A percentile compares a stretch with the other conserved stretches of the same genome.
Conservation (phyloP, 2,113 vertebrate species). For the Corythoichthys haematopterus region DNA sequence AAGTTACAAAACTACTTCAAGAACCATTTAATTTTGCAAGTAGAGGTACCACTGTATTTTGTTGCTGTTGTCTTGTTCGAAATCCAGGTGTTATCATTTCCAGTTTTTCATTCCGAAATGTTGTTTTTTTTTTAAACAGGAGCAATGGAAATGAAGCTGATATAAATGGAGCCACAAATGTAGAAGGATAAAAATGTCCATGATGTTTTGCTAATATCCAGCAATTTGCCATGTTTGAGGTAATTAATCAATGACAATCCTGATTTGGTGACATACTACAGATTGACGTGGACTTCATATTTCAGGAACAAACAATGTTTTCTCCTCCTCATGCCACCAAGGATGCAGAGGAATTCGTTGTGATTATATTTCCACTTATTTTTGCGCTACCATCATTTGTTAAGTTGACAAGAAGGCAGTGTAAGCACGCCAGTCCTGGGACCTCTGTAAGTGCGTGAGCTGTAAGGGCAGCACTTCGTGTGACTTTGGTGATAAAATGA, state of each 20-base stretch:
- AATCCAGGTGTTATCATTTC: too few relatives aligned
- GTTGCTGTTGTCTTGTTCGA: too few relatives aligned
- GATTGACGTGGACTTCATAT: slow-evolving; percentile 13
- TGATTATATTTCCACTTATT: slow-evolving; percentile 36
- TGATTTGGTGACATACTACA: slow-evolving; percentile 1
- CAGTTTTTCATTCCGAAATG: too few relatives aligned
- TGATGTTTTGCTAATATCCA: background rate
- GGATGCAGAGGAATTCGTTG: slow-evolving; percentile 18
- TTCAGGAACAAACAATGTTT: slow-evolving; percentile 18
- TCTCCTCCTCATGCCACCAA: background rate
- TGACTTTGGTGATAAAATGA: slow-evolving; percentile 45
- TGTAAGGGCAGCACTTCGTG: slow-evolving; percentile 31
- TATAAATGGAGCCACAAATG: background rate
- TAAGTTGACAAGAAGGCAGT: slow-evolving; percentile 42
- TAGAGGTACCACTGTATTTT: too few relatives aligned
- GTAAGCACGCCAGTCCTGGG: slow-evolving; percentile 36
- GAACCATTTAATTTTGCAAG: too few relatives aligned
- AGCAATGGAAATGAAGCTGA: too few relatives aligned
- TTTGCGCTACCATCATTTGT: slow-evolving; percentile 46
- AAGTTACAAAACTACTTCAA: too few relatives aligned
- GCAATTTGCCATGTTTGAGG: background rate
- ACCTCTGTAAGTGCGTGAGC: slow-evolving; percentile 24
- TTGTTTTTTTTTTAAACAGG: too few relatives aligned
- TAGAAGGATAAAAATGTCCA: background rate
- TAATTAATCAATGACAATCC: background rate